Evolutionary conservation across 2,113 vertebrate genomes (phyloP), one percentile per base, ranked within the genome.

Genomic region (Rhinichthys klamathensis): DNA sequence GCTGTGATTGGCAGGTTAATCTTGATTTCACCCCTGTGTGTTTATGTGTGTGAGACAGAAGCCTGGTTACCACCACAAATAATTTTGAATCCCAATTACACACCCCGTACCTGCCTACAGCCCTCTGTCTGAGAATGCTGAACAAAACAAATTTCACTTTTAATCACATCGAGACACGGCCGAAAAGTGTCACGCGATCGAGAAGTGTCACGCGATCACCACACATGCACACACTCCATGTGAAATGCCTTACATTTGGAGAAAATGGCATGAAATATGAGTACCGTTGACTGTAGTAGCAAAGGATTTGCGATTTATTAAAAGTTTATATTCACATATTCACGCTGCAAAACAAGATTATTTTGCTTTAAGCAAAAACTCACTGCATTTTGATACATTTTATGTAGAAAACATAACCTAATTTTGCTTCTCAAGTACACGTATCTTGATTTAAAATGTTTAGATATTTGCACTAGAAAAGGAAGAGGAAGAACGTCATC

Each of bases 131-230:
- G 58, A 63, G 21, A 79, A 74, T 23, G 49, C 58, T 88, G 74
- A 85, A 80, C 60, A 81, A n/a, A 77, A 61, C 75, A 80, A 70
- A 56, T 78, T 58, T 49, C 38, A 49, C 72, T 83, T 86, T 35
- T 54, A 86, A 76, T 75, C 30, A 63, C 74, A 54, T 18, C 0
- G 5, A 79, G 32, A 79, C 30, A 38, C 75, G 21, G 18, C 18
- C 32, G n/a, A 56, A 78, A 63, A 84, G 21, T 12, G 84, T 78
- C 84, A 84, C 83, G 83, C 83, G 1, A 84, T 67, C 44, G n/a
- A n/a, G n/a, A 63, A 84, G 21, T 12, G 84, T 78, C 84, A 84
- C 83, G 83, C 83, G 1, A 84, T 67, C 44, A 38, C 10, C 30
- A 41, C 18, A 65, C 35, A 13, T n/a, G 6, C 80, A 38, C n/a